Evolutionary conservation across 2,888 invertebrate species (phyloP).

Genomic region (Drosophila kuntzei): DNA sequence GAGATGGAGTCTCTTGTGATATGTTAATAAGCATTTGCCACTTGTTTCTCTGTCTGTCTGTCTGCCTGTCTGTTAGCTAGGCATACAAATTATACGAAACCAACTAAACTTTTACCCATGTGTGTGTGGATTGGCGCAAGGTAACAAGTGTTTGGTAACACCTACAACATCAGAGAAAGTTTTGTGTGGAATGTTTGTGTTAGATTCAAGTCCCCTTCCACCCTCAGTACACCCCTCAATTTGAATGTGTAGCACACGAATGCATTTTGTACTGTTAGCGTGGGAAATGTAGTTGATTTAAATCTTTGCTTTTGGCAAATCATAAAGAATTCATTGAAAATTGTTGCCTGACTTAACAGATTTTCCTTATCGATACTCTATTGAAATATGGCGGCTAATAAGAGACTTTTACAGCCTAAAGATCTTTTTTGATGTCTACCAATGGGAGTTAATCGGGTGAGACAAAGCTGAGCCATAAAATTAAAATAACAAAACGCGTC

Average conservation of each 20-base stretch:
- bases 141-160: slow-evolving; percentile 76
- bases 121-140: slow-evolving; percentile 48
- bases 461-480: slow-evolving; percentile 53
- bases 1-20: slow-evolving; percentile 61
- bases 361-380: slow-evolving; percentile 3
- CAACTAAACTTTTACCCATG: slow-evolving; percentile 40
- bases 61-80: slow-evolving; percentile 14
- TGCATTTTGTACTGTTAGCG: slow-evolving; percentile 56
- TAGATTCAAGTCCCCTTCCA: background rate
- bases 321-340: slow-evolving; percentile 53
- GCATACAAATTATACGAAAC: slow-evolving; percentile 67
- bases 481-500: slow-evolving; percentile 64
- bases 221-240: background rate
- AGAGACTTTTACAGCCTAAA: slow-evolving; percentile 9
- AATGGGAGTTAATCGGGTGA: slow-evolving; percentile 51
- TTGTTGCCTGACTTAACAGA: slow-evolving; percentile 43
- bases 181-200: slow-evolving; percentile 44
- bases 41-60: slow-evolving; percentile 52
- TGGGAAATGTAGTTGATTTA: slow-evolving; percentile 61
- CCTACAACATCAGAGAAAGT: slow-evolving; percentile 74
- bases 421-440: slow-evolving; percentile 23
- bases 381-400: slow-evolving; percentile 51
- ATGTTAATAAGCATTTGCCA: slow-evolving; percentile 80
- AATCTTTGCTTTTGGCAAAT: slow-evolving; percentile 35
- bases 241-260: slow-evolving; percentile 57